Percentiles rank a stretch among this genome's conserved stretches.
Evolutionary conservation across 2,797 vertebrate species (phyloP).

Genomic region (Siniperca undulata): DNA sequence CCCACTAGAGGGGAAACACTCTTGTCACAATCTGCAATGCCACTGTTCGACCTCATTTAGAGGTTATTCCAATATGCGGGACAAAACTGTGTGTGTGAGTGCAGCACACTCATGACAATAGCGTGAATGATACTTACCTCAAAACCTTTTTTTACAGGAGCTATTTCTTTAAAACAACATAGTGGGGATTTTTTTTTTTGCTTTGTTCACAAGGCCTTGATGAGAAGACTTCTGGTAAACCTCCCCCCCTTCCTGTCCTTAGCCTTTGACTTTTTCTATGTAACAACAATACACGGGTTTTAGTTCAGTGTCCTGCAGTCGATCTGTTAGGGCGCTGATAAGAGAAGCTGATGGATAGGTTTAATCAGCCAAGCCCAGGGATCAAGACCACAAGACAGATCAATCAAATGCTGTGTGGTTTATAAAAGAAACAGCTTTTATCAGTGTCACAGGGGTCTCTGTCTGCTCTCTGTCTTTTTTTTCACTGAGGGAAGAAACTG

Average conservation of each 20-base stretch:
- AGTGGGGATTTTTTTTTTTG: constrained; percentile 47
- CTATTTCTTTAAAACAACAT: constrained; percentile 57
- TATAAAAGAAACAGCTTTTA: constrained; percentile 79
- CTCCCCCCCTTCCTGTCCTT: constrained; percentile 74
- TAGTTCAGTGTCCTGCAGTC: constrained; percentile 80
- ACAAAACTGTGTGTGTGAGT: constrained; percentile 14
- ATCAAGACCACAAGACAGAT: constrained; percentile 82
- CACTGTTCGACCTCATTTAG: constrained; percentile 66
- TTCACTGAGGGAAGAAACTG: constrained; percentile 23
- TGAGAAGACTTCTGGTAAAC: constrained; percentile 56
- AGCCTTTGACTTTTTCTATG: constrained; percentile 83
- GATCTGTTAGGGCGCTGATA: constrained; percentile 82
- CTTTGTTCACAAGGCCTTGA: constrained; percentile 73
- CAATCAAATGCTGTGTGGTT: constrained; percentile 81
- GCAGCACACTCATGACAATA: constrained; percentile 38
- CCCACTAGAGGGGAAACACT: constrained; percentile 73
- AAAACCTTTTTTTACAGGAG: constrained; percentile 29
- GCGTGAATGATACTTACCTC: constrained; percentile 46
- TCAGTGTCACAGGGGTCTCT: constrained; percentile 69
- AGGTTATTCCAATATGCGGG: constrained; percentile 66
- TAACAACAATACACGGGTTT: constrained; percentile 80
- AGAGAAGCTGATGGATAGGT: constrained; percentile 85
- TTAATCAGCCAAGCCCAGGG: constrained; percentile 83
- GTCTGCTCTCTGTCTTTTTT: constrained; percentile 22
- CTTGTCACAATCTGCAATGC: constrained; percentile 65